Percentiles rank a stretch among this genome's conserved stretches.
Conservation (phyloP, 1,140 invertebrate genomes). For the Ganaspis sp. region DNA sequence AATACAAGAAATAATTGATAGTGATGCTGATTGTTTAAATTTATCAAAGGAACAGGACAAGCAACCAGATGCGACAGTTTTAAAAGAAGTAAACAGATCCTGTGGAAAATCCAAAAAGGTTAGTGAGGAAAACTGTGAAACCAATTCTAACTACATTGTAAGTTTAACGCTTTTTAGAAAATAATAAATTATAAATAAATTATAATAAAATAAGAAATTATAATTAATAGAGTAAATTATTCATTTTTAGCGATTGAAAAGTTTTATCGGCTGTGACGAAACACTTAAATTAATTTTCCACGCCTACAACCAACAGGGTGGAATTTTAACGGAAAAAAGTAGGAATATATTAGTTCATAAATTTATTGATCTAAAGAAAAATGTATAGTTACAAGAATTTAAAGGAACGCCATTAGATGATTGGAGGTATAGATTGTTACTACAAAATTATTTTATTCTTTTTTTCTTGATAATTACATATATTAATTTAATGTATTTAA, state of each 20-base stretch:
- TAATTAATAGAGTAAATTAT: slow-evolving; percentile 13
- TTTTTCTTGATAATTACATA: background rate
- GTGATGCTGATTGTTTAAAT: background rate
- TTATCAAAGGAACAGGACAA: background rate
- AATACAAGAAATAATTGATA: background rate
- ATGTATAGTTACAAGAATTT: background rate
- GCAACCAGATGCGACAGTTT: background rate
- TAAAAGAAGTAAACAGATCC: background rate
- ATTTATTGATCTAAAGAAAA: background rate
- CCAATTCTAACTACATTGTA: background rate
- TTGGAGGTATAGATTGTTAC: background rate
- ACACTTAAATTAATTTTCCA: background rate
- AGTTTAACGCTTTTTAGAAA: background rate
- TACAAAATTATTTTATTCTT: background rate
- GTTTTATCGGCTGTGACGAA: background rate
- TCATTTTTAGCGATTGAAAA: background rate
- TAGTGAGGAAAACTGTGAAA: background rate
- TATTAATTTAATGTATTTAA: background rate
- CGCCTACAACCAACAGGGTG: background rate
- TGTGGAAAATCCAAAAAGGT: background rate
- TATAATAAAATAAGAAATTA: background rate
- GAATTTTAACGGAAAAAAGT: background rate
- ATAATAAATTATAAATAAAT: background rate
- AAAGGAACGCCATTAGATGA: background rate
- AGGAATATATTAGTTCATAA: slow-evolving; percentile 13